A percentile compares a stretch with the other conserved stretches of the same genome.
Evolutionary conservation across 2,113 vertebrate species (phyloP).

Genomic region (Mionectes macconnelli): DNA sequence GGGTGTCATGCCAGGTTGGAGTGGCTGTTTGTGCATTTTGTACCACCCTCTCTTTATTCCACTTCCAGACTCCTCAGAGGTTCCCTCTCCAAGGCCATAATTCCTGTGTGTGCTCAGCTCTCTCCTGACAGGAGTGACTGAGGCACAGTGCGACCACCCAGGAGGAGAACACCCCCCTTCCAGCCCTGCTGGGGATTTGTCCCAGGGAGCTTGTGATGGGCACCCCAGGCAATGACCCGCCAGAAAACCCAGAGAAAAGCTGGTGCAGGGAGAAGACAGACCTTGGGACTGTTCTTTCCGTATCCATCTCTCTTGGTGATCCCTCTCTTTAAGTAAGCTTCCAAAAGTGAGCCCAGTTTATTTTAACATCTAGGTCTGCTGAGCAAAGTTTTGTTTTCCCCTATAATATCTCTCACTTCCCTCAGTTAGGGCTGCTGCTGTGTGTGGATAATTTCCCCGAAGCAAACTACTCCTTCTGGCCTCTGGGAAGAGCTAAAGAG

Average conservation of each 20-base stretch:
- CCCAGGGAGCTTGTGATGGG: no score
- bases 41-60: no score
- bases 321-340: background rate
- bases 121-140: rapidly evolving
- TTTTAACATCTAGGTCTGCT: background rate
- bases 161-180: background rate
- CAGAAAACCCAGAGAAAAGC: background rate
- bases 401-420: rapidly evolving
- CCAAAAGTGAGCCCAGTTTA: background rate
- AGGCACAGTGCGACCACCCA: background rate
- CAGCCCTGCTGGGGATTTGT: no score
- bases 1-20: background rate
- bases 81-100: background rate
- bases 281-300: background rate
- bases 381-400: background rate
- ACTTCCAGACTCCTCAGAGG: background rate
- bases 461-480: background rate
- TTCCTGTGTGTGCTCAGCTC: background rate
- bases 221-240: background rate
- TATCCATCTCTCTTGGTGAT: background rate
- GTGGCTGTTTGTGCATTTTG: background rate
- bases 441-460: background rate
- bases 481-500: background rate
- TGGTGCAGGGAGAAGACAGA: background rate
- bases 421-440: background rate